Conservation (phyloP, 1,140 invertebrate genomes). For the Homalodisca vitripennis region DNA sequence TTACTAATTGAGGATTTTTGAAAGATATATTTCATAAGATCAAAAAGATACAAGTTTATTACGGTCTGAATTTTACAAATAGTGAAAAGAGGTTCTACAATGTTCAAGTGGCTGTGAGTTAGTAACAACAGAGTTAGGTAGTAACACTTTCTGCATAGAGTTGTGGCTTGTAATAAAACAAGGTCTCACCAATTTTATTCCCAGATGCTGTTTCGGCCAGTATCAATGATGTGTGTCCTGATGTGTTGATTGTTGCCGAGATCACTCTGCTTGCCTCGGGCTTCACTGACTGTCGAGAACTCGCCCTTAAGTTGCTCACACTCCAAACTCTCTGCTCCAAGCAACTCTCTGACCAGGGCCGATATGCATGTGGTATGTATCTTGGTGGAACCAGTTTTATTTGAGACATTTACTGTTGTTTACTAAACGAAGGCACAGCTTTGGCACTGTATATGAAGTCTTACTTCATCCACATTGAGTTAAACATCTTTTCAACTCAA, state of each 20-base stretch:
- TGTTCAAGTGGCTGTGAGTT: too few species aligned
- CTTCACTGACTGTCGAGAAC: slow-evolving; percentile 73
- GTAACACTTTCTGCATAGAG: too few species aligned
- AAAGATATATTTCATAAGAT: too few species aligned
- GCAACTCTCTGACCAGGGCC: slow-evolving; percentile 62
- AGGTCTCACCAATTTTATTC: too few species aligned
- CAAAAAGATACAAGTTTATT: too few species aligned
- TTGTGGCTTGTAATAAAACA: too few species aligned
- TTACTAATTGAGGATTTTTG: too few species aligned
- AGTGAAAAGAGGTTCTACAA: too few species aligned
- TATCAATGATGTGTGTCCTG: slow-evolving; percentile 96
- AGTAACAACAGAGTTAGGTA: too few species aligned
- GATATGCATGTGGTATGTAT: background rate
- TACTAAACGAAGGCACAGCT: too few species aligned
- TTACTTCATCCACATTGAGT: background rate
- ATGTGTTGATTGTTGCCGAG: slow-evolving; percentile 89
- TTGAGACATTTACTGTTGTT: background rate
- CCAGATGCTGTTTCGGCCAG: slow-evolving; percentile 81
- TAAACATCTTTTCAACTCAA: background rate
- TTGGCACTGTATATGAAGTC: background rate
- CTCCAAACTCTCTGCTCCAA: slow-evolving; percentile 87
- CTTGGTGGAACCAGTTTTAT: background rate
- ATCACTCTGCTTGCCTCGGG: slow-evolving; percentile 89
- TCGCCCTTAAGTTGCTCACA: slow-evolving; percentile 86
- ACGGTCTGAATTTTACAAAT: too few species aligned